These are phyloP conservation scores for Palloptera scutellata DNA, from an alignment of 2,888 invertebrate species.

Conservation along the genomic window DNA sequence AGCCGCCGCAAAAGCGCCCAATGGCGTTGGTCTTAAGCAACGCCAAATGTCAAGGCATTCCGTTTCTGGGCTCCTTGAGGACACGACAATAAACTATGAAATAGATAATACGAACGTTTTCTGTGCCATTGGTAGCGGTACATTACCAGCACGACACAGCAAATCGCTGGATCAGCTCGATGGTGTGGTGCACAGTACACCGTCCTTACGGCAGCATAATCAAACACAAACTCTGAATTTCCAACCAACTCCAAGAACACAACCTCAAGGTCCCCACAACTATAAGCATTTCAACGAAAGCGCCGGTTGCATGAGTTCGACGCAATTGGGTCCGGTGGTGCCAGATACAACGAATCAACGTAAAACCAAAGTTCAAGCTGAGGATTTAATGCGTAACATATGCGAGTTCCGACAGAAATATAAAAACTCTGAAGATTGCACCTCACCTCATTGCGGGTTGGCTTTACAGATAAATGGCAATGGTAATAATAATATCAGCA, in stretches of 20 bases:
- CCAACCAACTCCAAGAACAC: slow-evolving; percentile 25
- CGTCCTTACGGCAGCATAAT: slow-evolving; percentile 58
- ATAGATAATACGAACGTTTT: slow-evolving; percentile 42
- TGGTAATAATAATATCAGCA: slow-evolving; percentile 8
- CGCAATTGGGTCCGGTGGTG: too few species aligned
- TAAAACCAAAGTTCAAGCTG: slow-evolving; percentile 63
- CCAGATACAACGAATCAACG: slow-evolving; percentile 28
- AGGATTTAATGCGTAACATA: slow-evolving; percentile 69
- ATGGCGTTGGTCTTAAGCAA: slow-evolving; percentile 47
- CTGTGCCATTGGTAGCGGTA: slow-evolving; percentile 63
- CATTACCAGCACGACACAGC: slow-evolving; percentile 78
- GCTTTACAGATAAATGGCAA: slow-evolving; percentile 37
- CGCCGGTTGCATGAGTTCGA: not conserved
- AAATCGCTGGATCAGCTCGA: slow-evolving; percentile 83
- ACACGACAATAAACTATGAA: slow-evolving; percentile 38
- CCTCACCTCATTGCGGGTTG: slow-evolving; percentile 38
- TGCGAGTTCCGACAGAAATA: slow-evolving; percentile 72
- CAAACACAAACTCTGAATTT: slow-evolving; percentile 33
- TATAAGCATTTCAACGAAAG: slow-evolving; percentile 38
- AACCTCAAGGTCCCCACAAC: slow-evolving; percentile 37
- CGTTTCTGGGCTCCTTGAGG: slow-evolving; percentile 67
- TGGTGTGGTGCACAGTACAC: slow-evolving; percentile 54
- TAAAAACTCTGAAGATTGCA: slow-evolving; percentile 67
- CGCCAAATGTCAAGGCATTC: slow-evolving; percentile 69
- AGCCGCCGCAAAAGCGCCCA: slow-evolving; percentile 39